Conservation (phyloP, 64 coral and sea anemone genomes). For the Trachythela sp. region DNA sequence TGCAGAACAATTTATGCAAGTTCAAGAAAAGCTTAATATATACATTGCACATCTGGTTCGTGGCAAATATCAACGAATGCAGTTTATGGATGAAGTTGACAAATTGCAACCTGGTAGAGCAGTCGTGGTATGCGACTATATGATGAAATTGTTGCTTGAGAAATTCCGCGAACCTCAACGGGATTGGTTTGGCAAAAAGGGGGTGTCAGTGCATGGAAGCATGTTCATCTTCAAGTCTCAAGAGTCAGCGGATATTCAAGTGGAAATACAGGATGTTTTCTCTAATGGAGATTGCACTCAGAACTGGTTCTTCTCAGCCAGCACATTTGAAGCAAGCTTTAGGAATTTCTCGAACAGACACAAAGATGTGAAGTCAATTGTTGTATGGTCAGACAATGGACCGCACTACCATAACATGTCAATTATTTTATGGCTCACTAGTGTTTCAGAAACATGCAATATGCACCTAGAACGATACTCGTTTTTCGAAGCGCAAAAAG, state of each 20-base stretch:
- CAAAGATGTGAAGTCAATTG: neutral
- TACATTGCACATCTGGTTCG: neutral
- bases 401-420: conserved; percentile 49
- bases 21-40: neutral
- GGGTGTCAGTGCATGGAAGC: conserved; percentile 36
- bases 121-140: conserved; percentile 55
- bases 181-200: conserved; percentile 60
- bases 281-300: conserved; percentile 42
- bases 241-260: neutral
- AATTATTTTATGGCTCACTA: conserved; percentile 45
- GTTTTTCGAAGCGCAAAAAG: conserved; percentile 57
- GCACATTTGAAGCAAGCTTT: conserved; percentile 26
- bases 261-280: conserved; percentile 43
- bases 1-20: neutral
- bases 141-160: conserved; percentile 51
- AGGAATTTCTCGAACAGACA: conserved; percentile 25
- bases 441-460: conserved; percentile 17
- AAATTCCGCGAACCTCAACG: conserved; percentile 47
- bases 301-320: conserved; percentile 53
- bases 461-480: conserved; percentile 44
- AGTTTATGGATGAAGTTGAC: conserved; percentile 4
- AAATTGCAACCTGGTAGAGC: conserved; percentile 32
- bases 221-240: conserved; percentile 42
- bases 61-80: neutral
- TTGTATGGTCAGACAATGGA: conserved; percentile 55